A percentile compares a stretch with the other conserved stretches of the same genome.
Conservation (phyloP, 2,888 invertebrate genomes). For the Patella depressa region DNA sequence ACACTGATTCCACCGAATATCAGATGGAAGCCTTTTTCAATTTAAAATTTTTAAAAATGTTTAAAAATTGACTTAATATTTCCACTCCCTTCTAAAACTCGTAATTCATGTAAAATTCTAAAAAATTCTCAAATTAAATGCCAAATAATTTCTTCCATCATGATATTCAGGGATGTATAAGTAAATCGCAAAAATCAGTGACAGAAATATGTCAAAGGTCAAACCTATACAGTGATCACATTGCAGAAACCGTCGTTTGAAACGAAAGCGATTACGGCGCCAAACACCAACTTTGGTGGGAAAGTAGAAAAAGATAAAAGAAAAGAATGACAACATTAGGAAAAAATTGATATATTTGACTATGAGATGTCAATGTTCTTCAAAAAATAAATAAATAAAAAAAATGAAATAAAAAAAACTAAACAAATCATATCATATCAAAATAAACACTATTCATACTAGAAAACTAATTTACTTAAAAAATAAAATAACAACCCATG, state of each 20-base stretch:
- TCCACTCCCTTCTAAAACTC: too few relatives aligned
- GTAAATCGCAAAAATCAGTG: too few relatives aligned
- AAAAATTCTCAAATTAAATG: too few relatives aligned
- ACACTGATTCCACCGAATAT: too few relatives aligned
- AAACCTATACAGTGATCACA: slow-evolving; percentile 31
- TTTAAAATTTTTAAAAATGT: too few relatives aligned
- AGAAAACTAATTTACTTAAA: slow-evolving; percentile 11
- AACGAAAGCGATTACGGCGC: slow-evolving; percentile 62
- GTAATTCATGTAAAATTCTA: too few relatives aligned
- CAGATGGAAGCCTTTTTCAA: too few relatives aligned
- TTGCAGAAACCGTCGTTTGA: slow-evolving; percentile 51
- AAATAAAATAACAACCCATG: slow-evolving; percentile 26
- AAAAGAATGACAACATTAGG: background rate
- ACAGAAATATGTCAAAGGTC: background rate
- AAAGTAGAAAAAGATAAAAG: slow-evolving; percentile 1
- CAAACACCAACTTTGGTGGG: slow-evolving; percentile 60
- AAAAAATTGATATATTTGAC: too few relatives aligned
- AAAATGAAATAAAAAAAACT: background rate
- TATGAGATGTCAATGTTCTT: background rate
- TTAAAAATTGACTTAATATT: too few relatives aligned
- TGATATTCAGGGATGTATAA: too few relatives aligned
- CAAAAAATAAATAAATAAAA: background rate
- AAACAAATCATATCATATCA: background rate
- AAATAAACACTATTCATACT: slow-evolving; percentile 7
- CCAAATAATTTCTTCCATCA: too few relatives aligned